These are phyloP conservation scores for Oncorhynchus mykiss DNA, from an alignment of 2,113 vertebrate genomes.

Conservation along the genomic window DNA sequence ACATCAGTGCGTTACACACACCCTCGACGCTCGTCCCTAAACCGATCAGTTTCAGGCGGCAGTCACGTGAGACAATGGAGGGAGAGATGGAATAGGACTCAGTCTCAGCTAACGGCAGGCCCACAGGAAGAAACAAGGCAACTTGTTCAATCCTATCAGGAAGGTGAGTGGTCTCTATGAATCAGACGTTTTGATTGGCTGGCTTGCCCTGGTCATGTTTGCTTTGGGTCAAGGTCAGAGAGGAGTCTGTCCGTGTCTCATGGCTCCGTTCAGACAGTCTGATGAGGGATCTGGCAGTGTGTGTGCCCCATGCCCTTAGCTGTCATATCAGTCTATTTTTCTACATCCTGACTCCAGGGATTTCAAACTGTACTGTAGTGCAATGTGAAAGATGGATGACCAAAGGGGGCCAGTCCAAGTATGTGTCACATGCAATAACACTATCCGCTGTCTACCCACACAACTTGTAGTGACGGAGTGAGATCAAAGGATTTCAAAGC, in stretches of 20 bases:
- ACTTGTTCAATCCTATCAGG: constrained; percentile 38
- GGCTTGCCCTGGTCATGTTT: constrained; percentile 41
- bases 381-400: not conserved
- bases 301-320: constrained; percentile 50
- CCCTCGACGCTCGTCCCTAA: too few species aligned
- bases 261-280: constrained; percentile 61
- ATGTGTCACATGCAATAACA: not conserved
- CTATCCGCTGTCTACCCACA: constrained; percentile 21
- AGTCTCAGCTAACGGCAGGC: constrained; percentile 40
- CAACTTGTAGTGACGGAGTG: not conserved
- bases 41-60: too few species aligned
- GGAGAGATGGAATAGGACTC: constrained; percentile 13
- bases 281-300: constrained; percentile 62
- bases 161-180: constrained; percentile 14
- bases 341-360: constrained; percentile 29
- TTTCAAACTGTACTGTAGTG: not conserved
- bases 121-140: constrained; percentile 34
- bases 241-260: constrained; percentile 61
- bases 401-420: not conserved
- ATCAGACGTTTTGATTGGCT: constrained; percentile 35
- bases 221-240: constrained; percentile 55
- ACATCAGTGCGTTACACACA: too few species aligned
- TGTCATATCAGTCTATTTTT: constrained; percentile 56
- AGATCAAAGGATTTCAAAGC: constrained; percentile 31
- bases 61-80: too few species aligned